Evolutionary conservation across 2,113 vertebrate genomes (phyloP), one percentile per base, ranked within the genome.

Genomic region (Kryptolebias marmoratus): DNA sequence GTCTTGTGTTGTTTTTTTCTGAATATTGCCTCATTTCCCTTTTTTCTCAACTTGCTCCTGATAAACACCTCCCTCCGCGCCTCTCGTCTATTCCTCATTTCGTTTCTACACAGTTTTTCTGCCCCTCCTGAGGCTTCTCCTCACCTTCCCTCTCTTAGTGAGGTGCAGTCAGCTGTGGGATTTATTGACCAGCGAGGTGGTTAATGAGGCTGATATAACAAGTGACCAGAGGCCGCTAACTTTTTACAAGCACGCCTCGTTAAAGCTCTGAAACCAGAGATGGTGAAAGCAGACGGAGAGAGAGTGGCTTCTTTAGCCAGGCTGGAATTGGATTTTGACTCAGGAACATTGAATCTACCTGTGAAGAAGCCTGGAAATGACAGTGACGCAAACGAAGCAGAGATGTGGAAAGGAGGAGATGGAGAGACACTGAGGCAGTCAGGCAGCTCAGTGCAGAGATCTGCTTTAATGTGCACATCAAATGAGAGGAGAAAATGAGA

Each of bases 401-500:
- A 69, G 15, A 56, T 52, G 49, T 60, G 52, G n/a, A 64, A 54
- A 64, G 73, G 45, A 58, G 75, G 80, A 73, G 73, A 42, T 42
- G 39, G 62, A 84, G 71, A 82, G 67, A 80, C 73, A 75, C 79
- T 77, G 79, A 82, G 68, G 58, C 77, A 82, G 75, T 54, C 74
- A 45, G 64, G 71, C 80, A 83, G 83, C 79, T 76, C 60, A 50
- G 36, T 68, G 70, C 63, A 57, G 65, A 77, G 60, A 82, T 50
- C 31, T 50, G 71, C 85, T 90, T 85, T 90, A 91, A 92, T 91
- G 89, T 90, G 75, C 68, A 84, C 84, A 88, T 91, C 90, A 91
- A 89, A 91, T 87, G 68, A 75, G 48, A 77, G 64, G 27, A 65
- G 83, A 58, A 88, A 90, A 87, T 84, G 80, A 88, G 85, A 78